phyloP scores from a whole-genome alignment of 2,888 invertebrate genomes.

The Acanthosoma haemorrhoidale region DNA sequence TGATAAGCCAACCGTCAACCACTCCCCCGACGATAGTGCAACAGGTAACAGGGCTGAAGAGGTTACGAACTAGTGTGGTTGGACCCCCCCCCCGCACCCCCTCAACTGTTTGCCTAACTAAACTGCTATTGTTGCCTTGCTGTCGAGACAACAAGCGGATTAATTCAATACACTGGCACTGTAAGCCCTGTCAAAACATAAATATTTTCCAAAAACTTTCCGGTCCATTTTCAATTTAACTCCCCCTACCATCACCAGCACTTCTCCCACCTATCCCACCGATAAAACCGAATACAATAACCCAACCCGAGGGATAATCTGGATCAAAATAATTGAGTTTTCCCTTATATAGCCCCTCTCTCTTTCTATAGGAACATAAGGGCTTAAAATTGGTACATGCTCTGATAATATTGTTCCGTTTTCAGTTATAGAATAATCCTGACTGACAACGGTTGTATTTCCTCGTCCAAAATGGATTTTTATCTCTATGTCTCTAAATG shows the following conservation, averaged over 20 bases:
- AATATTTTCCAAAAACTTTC: slow-evolving; percentile 10
- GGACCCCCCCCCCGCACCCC: too few species aligned
- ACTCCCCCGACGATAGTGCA: not conserved
- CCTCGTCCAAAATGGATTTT: too few species aligned
- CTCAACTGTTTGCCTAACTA: slow-evolving; percentile 26
- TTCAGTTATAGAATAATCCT: too few species aligned
- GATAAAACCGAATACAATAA: not conserved
- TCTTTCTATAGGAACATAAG: too few species aligned
- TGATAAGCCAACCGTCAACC: too few species aligned
- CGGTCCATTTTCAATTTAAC: not conserved
- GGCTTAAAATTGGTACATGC: too few species aligned
- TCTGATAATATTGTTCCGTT: too few species aligned
- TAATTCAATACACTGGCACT: not conserved
- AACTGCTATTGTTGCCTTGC: slow-evolving; percentile 28
- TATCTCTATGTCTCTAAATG: too few species aligned
- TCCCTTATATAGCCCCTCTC: not conserved
- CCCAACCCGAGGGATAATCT: not conserved
- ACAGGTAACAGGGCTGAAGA: too few species aligned
- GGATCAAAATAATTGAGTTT: slow-evolving; percentile 9
- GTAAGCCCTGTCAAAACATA: not conserved
- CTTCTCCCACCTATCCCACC: too few species aligned
- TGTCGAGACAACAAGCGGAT: not conserved
- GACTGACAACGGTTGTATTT: too few species aligned
- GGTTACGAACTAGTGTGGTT: too few species aligned
- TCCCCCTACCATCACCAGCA: not conserved